phyloP scores from a whole-genome alignment of 1,140 invertebrate genomes.

The Meteorus sp. region DNA sequence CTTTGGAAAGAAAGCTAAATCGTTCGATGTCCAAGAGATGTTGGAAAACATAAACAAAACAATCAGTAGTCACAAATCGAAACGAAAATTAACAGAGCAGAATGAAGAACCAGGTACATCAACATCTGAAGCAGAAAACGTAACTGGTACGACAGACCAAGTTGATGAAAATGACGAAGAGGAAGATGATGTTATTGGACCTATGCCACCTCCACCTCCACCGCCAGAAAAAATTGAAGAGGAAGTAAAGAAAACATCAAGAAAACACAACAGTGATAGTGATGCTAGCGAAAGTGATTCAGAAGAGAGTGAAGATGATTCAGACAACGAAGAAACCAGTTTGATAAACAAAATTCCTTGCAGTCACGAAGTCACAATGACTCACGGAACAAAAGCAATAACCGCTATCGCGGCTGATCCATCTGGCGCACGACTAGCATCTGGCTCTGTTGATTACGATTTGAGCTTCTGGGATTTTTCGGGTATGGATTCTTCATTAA shows the following conservation, averaged over 20 bases:
- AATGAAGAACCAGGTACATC: conserved; percentile 42
- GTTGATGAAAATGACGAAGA: conserved; percentile 50
- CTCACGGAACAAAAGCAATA: conserved; percentile 84
- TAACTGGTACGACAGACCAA: no score
- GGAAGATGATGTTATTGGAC: conserved; percentile 63
- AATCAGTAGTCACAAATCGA: conserved; percentile 43
- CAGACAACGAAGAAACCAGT: conserved; percentile 35
- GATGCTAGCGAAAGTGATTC: conserved; percentile 15
- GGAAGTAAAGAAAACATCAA: conserved; percentile 28
- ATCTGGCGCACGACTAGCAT: conserved; percentile 87
- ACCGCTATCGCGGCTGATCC: conserved; percentile 89
- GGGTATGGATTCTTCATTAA: conserved; percentile 91
- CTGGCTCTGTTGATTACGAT: conserved; percentile 94
- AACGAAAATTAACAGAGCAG: conserved; percentile 52
- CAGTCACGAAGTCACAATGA: conserved; percentile 79
- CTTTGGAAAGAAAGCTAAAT: conserved; percentile 79
- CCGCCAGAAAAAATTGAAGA: conserved; percentile 16
- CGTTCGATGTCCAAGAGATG: conserved; percentile 68
- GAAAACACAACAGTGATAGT: conserved; percentile 18
- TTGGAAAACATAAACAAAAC: conserved; percentile 54
- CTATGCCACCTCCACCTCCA: conserved; percentile 56
- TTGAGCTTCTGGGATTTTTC: conserved; percentile 98
- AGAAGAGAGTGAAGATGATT: conserved; percentile 25
- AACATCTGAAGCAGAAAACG: not conserved
- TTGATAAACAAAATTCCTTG: conserved; percentile 73